Percentiles rank a stretch among this genome's conserved stretches.
Evolutionary conservation across 92 coral and sea anemone species (phyloP).

Genomic region (Epizoanthus ramosus): DNA sequence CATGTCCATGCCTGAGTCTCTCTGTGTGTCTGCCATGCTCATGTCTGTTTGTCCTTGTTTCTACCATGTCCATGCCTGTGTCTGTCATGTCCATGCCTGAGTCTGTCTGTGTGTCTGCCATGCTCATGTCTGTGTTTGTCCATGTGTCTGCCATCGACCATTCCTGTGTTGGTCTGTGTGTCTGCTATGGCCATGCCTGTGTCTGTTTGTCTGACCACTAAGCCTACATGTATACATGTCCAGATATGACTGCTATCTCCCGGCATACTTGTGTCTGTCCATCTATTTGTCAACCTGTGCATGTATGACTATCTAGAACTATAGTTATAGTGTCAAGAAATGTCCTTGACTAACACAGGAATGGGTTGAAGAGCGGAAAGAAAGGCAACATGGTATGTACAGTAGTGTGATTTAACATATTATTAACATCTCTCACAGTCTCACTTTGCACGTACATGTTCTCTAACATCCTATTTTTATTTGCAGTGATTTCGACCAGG

Average conservation of each 20-base stretch:
- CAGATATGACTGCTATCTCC: neutral
- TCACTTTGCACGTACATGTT: too few relatives aligned
- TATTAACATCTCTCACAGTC: too few relatives aligned
- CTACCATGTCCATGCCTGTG: too few relatives aligned
- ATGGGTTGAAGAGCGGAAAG: constrained; percentile 78
- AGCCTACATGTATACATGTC: too few relatives aligned
- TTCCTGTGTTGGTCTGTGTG: too few relatives aligned
- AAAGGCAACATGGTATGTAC: constrained; percentile 82
- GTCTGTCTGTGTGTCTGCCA: neutral
- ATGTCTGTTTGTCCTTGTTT: neutral
- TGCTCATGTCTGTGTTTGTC: neutral
- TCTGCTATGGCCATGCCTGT: too few relatives aligned
- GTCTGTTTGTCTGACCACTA: too few relatives aligned
- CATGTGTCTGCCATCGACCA: too few relatives aligned
- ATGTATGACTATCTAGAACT: too few relatives aligned
- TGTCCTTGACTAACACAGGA: constrained; percentile 67
- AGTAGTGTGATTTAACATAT: neutral
- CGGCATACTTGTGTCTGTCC: neutral
- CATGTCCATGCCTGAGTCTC: neutral
- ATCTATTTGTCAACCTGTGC: too few relatives aligned
- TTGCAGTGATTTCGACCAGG: constrained; percentile 72
- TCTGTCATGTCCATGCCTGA: too few relatives aligned
- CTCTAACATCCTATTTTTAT: neutral
- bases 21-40: neutral
- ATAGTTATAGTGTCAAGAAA: neutral